phyloP scores from a whole-genome alignment of 1,140 invertebrate species.

The Philopotamus ludificatus region DNA sequence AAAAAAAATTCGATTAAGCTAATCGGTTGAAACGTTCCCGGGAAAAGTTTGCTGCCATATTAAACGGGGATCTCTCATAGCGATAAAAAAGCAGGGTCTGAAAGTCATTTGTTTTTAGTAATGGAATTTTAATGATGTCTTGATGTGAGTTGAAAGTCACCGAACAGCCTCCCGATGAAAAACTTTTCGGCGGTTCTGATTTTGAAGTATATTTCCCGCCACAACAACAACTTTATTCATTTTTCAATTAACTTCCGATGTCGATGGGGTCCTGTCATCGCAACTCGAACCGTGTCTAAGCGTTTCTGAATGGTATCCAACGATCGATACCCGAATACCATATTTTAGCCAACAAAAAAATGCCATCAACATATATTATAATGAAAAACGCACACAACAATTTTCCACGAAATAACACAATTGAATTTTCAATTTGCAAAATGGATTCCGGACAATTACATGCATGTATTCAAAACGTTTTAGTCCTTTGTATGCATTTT shows the following conservation, averaged over 20 bases:
- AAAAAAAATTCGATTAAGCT: background rate
- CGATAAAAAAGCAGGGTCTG: slow-evolving; percentile 27
- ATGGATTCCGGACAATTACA: too few relatives aligned
- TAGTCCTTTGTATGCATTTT: too few relatives aligned
- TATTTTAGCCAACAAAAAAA: too few relatives aligned
- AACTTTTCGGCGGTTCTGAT: slow-evolving; percentile 32
- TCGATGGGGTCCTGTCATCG: background rate
- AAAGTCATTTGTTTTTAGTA: slow-evolving; percentile 42
- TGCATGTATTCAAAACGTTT: too few relatives aligned
- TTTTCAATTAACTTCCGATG: slow-evolving; percentile 34
- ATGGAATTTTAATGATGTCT: slow-evolving; percentile 43
- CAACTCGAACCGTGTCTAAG: background rate
- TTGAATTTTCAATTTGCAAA: too few relatives aligned
- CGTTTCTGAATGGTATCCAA: too few relatives aligned
- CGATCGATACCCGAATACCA: too few relatives aligned
- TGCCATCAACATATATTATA: too few relatives aligned
- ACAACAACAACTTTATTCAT: slow-evolving; percentile 38
- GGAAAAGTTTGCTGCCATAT: slow-evolving; percentile 4
- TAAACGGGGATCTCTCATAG: slow-evolving; percentile 31
- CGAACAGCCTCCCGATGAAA: slow-evolving; percentile 31
- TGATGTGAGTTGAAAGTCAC: slow-evolving; percentile 41
- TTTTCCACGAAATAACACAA: too few relatives aligned
- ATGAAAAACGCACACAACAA: too few relatives aligned
- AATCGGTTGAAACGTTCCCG: slow-evolving; percentile 6
- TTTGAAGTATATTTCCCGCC: slow-evolving; percentile 29